Percentiles rank a stretch among this genome's conserved stretches.
phyloP scores from a whole-genome alignment of 2,797 vertebrate genomes.

The Benthosema pterotum region DNA sequence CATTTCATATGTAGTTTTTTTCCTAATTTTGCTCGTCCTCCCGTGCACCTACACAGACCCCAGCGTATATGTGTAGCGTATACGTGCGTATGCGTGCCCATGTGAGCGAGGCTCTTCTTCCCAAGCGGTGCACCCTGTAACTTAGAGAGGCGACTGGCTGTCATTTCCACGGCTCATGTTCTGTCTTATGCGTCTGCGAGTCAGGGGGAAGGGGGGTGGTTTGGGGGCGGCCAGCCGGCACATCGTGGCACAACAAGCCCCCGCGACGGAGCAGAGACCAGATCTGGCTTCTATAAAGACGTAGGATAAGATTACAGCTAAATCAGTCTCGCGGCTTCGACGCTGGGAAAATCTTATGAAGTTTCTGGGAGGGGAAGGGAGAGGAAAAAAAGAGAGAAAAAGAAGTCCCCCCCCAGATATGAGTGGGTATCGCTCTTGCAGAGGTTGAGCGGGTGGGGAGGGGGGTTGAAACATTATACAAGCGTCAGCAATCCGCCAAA shows the following conservation, averaged over 20 bases:
- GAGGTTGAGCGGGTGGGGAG: constrained; percentile 61
- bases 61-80: too few relatives aligned
- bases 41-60: too few relatives aligned
- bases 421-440: constrained; percentile 72
- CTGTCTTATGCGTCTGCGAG: constrained; percentile 32
- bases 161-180: constrained; percentile 64
- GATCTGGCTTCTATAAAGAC: constrained; percentile 86
- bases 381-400: too few relatives aligned
- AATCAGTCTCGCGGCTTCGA: constrained; percentile 82
- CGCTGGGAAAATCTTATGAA: constrained; percentile 85
- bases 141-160: constrained; percentile 46
- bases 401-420: constrained; percentile 66
- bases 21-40: too few relatives aligned
- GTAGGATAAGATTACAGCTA: constrained; percentile 84
- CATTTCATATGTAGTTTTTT: too few relatives aligned
- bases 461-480: constrained; percentile 82
- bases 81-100: too few relatives aligned
- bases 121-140: constrained; percentile 26
- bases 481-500: constrained; percentile 88
- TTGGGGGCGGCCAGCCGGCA: constrained; percentile 1
- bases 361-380: constrained; percentile 62
- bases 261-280: constrained; percentile 44
- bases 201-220: too few relatives aligned
- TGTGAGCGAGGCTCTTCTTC: constrained; percentile 46
- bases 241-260: constrained; percentile 18